Evolutionary conservation across 2,113 vertebrate genomes (phyloP).

Genomic region (Corythoichthys intestinalis): DNA sequence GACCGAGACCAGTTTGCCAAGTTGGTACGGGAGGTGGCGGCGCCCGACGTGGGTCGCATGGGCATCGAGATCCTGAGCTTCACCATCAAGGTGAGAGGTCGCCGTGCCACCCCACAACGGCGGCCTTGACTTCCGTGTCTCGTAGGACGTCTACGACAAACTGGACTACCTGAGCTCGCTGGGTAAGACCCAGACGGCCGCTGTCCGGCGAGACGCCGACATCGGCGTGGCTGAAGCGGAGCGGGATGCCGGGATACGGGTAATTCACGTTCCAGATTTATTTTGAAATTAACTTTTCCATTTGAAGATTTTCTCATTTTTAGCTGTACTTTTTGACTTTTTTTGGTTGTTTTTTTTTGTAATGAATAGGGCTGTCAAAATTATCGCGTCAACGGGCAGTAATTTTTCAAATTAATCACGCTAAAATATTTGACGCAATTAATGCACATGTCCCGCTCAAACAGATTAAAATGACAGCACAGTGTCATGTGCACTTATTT

Average conservation of each 20-base stretch:
- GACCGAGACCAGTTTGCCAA: conserved; percentile 95
- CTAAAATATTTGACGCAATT: too few species aligned
- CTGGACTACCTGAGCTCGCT: conserved; percentile 94
- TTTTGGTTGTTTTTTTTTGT: too few species aligned
- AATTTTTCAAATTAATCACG: too few species aligned
- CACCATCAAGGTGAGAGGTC: conserved; percentile 85
- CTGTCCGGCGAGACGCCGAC: conserved; percentile 89
- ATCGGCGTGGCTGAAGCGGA: conserved; percentile 93
- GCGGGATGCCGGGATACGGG: conserved; percentile 91
- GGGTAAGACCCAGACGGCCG: conserved; percentile 91
- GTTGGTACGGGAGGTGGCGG: conserved; percentile 89
- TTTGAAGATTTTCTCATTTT: too few species aligned
- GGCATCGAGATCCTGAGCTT: conserved; percentile 97
- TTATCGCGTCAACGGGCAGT: too few species aligned
- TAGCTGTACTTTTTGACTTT: too few species aligned
- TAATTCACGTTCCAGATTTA: conserved; percentile 56
- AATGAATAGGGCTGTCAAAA: too few species aligned
- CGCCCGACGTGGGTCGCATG: conserved; percentile 92
- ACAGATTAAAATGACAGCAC: too few species aligned
- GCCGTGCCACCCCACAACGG: too few species aligned
- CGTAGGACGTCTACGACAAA: conserved; percentile 92
- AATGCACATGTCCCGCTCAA: too few species aligned
- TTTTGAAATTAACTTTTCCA: too few species aligned
- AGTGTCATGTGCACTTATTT: too few species aligned
- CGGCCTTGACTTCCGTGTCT: conserved; percentile 1